Evolutionary conservation across 2,797 vertebrate species (phyloP).

Genomic region (Crax fasciolata): DNA sequence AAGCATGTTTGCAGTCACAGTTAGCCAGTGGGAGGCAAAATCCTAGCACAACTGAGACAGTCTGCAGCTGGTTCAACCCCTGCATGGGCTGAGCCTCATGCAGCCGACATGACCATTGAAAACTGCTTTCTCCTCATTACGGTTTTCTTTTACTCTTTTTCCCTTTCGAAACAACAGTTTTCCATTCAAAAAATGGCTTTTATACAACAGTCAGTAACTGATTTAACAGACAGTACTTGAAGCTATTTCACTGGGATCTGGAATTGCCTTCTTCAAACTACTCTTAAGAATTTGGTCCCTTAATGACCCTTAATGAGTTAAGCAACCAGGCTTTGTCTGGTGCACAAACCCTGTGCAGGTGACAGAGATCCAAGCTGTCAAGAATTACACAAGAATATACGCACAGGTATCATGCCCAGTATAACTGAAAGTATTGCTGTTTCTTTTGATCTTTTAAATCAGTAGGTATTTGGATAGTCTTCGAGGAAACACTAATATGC

Average conservation of each 20-base stretch:
- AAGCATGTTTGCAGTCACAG: not conserved
- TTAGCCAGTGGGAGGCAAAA: not conserved
- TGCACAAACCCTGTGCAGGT: not conserved
- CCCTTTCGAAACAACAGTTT: not conserved
- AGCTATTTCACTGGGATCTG: not conserved
- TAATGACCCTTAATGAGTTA: not conserved
- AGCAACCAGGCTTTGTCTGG: not conserved
- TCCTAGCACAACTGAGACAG: not conserved
- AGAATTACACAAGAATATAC: not conserved
- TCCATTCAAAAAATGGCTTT: not conserved
- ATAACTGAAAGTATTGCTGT: not conserved
- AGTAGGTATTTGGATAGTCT: slow-evolving; percentile 45
- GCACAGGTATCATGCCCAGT: not conserved
- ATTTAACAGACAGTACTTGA: not conserved
- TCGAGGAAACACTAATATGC: slow-evolving; percentile 24
- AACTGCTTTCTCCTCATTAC: not conserved
- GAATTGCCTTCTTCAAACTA: not conserved
- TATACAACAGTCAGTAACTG: not conserved
- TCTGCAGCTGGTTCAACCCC: not conserved
- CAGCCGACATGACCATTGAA: not conserved
- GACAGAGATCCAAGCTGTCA: not conserved
- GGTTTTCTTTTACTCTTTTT: not conserved
- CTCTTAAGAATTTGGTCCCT: not conserved
- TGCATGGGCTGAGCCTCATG: not conserved
- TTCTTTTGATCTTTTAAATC: slow-evolving; percentile 30